Evolutionary conservation across 2,888 invertebrate species (phyloP).

Genomic region (Chalcis sispes): DNA sequence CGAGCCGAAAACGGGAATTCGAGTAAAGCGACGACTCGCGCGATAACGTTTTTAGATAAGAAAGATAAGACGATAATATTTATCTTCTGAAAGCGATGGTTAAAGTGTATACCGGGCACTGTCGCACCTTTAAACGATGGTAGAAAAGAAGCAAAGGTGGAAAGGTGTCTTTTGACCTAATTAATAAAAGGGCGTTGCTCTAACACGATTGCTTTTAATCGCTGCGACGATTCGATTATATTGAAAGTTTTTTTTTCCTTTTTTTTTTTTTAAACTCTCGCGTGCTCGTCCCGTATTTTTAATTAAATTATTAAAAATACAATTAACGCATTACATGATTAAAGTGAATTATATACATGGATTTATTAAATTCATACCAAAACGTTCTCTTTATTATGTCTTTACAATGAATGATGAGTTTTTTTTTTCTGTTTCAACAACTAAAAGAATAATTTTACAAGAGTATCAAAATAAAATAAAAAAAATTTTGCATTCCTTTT

Average conservation of each 20-base stretch:
- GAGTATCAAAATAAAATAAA: not conserved
- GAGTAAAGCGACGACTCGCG: not conserved
- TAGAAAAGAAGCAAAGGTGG: not conserved
- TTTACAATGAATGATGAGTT: slow-evolving; percentile 34
- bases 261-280: too few relatives aligned
- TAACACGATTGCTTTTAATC: not conserved
- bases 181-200: slow-evolving; percentile 33
- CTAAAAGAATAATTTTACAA: not conserved
- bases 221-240: not conserved
- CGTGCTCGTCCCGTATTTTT: too few relatives aligned
- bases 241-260: not conserved
- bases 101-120: too few relatives aligned
- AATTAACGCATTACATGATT: too few relatives aligned
- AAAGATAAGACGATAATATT: slow-evolving; percentile 31
- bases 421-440: not conserved
- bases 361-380: slow-evolving; percentile 42
- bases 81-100: slow-evolving; percentile 30
- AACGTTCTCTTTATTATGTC: slow-evolving; percentile 45
- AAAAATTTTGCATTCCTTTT: slow-evolving; percentile 35
- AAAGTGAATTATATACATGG: too few relatives aligned
- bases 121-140: too few relatives aligned
- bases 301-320: too few relatives aligned
- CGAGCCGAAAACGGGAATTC: slow-evolving; percentile 22
- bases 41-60: slow-evolving; percentile 42
- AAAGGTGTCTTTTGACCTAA: slow-evolving; percentile 43